A percentile compares a stretch with the other conserved stretches of the same genome.
Conservation (phyloP, 2,888 invertebrate genomes). For the Chrysotoxum bicinctum region DNA sequence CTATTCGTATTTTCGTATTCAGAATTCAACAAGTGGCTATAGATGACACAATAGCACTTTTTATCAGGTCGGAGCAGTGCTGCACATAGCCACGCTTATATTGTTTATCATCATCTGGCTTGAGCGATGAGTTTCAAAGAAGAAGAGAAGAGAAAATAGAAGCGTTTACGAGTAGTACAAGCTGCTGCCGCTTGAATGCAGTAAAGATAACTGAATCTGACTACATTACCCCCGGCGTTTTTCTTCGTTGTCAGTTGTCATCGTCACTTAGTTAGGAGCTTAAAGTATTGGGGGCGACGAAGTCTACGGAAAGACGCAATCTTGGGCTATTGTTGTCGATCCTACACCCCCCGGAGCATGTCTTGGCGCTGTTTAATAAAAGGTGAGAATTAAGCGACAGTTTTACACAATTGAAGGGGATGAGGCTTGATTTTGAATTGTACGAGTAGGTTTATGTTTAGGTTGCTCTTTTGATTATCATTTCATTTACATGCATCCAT, state of each 20-base stretch:
- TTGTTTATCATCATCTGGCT: background rate
- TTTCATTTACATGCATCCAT: constrained; percentile 50
- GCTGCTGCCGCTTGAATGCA: background rate
- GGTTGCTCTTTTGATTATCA: constrained; percentile 59
- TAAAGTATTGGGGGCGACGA: constrained; percentile 6
- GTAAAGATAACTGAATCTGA: background rate
- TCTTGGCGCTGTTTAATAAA: constrained; percentile 53
- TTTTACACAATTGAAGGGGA: constrained; percentile 41
- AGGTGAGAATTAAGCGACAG: constrained; percentile 71
- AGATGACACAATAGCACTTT: constrained; percentile 37
- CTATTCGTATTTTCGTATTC: constrained; percentile 29
- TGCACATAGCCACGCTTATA: constrained; percentile 37
- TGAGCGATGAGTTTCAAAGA: background rate
- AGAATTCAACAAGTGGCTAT: constrained; percentile 69
- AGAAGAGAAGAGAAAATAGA: background rate
- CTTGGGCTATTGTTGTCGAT: constrained; percentile 44
- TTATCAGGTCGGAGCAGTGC: constrained; percentile 25
- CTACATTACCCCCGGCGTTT: background rate
- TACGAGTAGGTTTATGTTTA: constrained; percentile 46
- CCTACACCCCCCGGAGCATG: constrained; percentile 9
- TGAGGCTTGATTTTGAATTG: constrained; percentile 6
- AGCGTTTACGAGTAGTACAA: background rate
- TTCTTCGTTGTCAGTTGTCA: background rate
- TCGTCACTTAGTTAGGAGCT: background rate
- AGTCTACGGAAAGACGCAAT: constrained; percentile 48